Conservation (phyloP, 2,797 vertebrate genomes). For the Craterocephalus amniculus region DNA sequence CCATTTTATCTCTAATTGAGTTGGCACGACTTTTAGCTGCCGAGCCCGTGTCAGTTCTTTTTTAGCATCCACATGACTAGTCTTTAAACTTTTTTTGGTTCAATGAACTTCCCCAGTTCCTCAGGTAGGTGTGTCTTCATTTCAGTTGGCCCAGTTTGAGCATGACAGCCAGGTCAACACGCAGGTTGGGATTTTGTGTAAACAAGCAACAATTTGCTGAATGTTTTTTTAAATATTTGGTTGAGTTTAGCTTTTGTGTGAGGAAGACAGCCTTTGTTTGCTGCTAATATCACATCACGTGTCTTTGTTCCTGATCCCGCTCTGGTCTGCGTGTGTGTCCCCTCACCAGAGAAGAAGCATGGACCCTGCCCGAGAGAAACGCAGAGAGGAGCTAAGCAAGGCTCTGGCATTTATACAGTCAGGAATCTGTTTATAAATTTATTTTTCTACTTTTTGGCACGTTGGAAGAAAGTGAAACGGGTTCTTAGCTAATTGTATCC, state of each 20-base stretch:
- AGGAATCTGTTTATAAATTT: constrained; percentile 69
- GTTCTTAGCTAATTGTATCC: background rate
- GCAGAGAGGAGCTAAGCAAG: constrained; percentile 90
- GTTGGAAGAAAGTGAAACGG: constrained; percentile 36
- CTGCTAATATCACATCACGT: background rate
- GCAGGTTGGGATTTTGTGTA: background rate
- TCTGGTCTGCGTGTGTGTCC: constrained; percentile 5
- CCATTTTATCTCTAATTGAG: background rate
- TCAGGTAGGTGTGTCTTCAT: constrained; percentile 60
- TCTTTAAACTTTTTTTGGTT: constrained; percentile 32
- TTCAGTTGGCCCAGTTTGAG: constrained; percentile 20
- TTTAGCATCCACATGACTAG: background rate
- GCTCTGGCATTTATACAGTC: constrained; percentile 94
- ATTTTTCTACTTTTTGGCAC: background rate
- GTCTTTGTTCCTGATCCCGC: background rate
- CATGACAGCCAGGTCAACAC: background rate
- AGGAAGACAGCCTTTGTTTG: constrained; percentile 4
- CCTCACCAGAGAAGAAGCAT: constrained; percentile 55
- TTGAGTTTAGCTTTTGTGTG: background rate
- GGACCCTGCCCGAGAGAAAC: constrained; percentile 88
- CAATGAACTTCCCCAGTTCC: constrained; percentile 50
- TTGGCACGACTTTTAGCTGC: background rate
- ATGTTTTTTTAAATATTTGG: background rate
- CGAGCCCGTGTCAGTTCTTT: too few species aligned
- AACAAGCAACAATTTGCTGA: background rate